Evolutionary conservation across 2,888 invertebrate genomes (phyloP), one percentile per base, ranked within the genome.

Genomic region (Acanthopleura granulata): DNA sequence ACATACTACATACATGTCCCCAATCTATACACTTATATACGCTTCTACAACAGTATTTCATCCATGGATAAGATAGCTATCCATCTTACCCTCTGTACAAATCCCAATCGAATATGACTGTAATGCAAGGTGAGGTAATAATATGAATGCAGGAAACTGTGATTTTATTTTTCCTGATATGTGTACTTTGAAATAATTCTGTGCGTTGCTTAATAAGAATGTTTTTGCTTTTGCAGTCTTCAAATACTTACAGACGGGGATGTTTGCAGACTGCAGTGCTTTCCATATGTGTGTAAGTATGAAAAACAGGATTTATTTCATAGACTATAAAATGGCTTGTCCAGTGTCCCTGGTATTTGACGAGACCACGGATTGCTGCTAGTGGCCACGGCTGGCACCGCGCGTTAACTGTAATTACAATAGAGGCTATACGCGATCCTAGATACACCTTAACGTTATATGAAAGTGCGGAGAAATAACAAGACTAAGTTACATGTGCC

Each of bases 251-350:
- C n/a, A 57, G 22, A 12, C 57, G 1, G 57, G 57, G 12, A 3
- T 57, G 57, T 57, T 57, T 57, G 57, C 57, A 6, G 57, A 57
- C 22, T 57, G 57, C 22, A 57, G 4, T n/a, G 57, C 57, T 57
- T 57, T 57, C 57, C 57, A 57, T 57, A 57, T 57, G 57, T 57
- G 57, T 12, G 22, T 57, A n/a, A 12, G 57, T 12, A 57, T 57
- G 57, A n/a, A 18, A 1, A 9, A 57, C 57, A 57, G 12, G 6
- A 57, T 4, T 22, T 57, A 57, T 57, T 57, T 57, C 57, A n/a
- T 57, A 22, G 57, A 57, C 57, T 57, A 57, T 57, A 57, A 57
- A 57, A 57, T 57, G 57, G 57, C 57, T 57, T 57, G 57, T 57
- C 57, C 57, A 18, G 57, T 57, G 3, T n/a, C n/a, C 57, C 57